These are phyloP conservation scores for Pitangus sulphuratus DNA, from an alignment of 2,797 vertebrate species.

Conservation along the genomic window DNA sequence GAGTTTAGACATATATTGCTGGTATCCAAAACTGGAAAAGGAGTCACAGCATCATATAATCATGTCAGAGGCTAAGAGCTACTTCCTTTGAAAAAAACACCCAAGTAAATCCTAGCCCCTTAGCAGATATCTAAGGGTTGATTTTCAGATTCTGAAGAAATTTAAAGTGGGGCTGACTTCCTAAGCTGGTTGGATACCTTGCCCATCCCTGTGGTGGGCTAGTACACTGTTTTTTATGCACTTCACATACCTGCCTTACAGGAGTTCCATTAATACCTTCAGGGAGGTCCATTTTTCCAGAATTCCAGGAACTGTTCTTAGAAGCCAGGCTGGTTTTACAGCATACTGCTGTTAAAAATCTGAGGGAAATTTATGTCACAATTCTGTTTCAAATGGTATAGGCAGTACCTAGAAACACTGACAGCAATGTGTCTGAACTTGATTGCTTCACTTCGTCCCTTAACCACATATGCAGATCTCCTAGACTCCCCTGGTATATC, in stretches of 20 bases:
- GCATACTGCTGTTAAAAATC: not conserved
- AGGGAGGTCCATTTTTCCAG: not conserved
- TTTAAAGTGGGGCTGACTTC: not conserved
- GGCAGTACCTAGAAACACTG: not conserved
- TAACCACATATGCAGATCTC: not conserved
- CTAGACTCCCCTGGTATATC: conserved; percentile 12
- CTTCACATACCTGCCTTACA: not conserved
- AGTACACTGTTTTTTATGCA: not conserved
- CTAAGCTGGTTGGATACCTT: not conserved
- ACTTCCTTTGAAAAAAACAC: not conserved
- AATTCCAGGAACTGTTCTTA: not conserved
- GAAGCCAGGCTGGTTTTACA: not conserved
- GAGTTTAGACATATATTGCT: not conserved
- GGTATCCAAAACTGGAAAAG: not conserved
- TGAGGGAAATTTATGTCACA: not conserved
- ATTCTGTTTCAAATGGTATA: not conserved
- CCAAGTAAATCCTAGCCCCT: not conserved
- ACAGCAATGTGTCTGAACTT: not conserved
- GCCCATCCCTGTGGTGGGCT: not conserved
- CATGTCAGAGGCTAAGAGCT: not conserved
- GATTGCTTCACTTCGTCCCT: not conserved
- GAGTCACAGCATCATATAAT: not conserved
- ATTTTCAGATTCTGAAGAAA: not conserved
- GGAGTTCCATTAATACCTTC: not conserved
- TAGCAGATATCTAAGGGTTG: not conserved